These are phyloP conservation scores for Serranus cabrilla DNA, from an alignment of 2,797 vertebrate species.

Conservation along the genomic window DNA sequence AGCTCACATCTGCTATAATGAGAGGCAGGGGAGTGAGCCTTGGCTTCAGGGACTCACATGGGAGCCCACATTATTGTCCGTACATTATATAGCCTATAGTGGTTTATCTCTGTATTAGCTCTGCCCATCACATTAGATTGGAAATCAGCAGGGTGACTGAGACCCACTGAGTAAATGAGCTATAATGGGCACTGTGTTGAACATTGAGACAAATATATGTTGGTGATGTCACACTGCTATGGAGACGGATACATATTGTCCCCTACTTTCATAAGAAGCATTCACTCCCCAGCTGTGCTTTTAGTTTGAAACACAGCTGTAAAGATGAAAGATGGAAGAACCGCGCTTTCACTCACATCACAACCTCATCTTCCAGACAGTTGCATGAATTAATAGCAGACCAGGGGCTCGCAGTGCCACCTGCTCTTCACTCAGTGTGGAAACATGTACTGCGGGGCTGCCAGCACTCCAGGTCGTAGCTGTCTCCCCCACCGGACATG, in stretches of 20 bases:
- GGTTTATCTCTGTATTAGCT: conserved; percentile 52
- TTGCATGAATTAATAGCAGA: conserved; percentile 67
- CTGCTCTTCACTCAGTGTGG: conserved; percentile 59
- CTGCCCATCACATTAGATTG: conserved; percentile 54
- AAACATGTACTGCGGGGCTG: conserved; percentile 57
- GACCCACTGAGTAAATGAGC: conserved; percentile 55
- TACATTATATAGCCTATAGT: conserved; percentile 51
- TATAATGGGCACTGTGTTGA: conserved; percentile 26
- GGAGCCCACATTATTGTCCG: conserved; percentile 54
- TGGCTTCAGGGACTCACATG: conserved; percentile 64
- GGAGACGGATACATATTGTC: conserved; percentile 44
- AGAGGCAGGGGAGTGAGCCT: conserved; percentile 56
- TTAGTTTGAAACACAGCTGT: conserved; percentile 49
- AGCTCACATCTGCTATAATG: conserved; percentile 66
- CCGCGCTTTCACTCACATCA: conserved; percentile 35
- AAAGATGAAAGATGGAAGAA: conserved; percentile 53
- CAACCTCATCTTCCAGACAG: conserved; percentile 69
- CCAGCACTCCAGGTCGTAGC: conserved; percentile 54
- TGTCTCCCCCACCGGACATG: conserved; percentile 48
- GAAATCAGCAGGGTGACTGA: conserved; percentile 57
- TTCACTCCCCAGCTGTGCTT: conserved; percentile 59
- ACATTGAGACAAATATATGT: conserved; percentile 26
- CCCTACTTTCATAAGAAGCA: conserved; percentile 28
- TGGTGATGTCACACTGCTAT: conserved; percentile 29
- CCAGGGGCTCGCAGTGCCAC: conserved; percentile 56